These are phyloP conservation scores for Aphidoletes aphidimyza DNA, from an alignment of 2,888 invertebrate species.

Conservation along the genomic window DNA sequence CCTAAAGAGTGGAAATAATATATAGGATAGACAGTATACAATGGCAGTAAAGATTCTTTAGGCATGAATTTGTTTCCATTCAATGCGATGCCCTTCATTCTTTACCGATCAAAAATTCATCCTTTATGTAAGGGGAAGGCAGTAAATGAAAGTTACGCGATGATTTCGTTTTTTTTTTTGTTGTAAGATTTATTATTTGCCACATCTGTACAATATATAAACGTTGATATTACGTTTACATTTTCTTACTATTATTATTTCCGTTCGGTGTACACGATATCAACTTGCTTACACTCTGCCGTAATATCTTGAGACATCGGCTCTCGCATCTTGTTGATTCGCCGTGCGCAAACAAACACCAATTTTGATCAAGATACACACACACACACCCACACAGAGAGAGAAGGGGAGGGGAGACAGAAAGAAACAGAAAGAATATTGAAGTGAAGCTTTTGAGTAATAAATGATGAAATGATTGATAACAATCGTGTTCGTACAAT, in stretches of 20 bases:
- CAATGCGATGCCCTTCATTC: neutral
- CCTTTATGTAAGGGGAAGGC: neutral
- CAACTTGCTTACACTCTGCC: no score
- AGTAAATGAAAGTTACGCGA: slow-evolving; percentile 24
- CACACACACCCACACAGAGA: neutral
- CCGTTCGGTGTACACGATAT: neutral
- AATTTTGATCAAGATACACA: neutral
- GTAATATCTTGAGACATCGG: no score
- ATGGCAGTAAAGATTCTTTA: neutral
- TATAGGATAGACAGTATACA: neutral
- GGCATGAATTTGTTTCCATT: neutral
- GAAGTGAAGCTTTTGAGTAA: slow-evolving; percentile 18
- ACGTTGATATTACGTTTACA: slow-evolving; percentile 8
- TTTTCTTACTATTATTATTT: slow-evolving; percentile 21
- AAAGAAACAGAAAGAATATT: neutral
- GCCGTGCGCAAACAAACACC: neutral
- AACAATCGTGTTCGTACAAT: slow-evolving; percentile 16
- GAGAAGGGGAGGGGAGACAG: neutral
- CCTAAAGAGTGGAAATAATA: no score
- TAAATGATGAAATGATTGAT: slow-evolving; percentile 52
- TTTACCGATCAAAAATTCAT: slow-evolving; percentile 30
- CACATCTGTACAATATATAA: slow-evolving; percentile 41
- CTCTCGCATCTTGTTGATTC: neutral
- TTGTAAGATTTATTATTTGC: slow-evolving; percentile 43
- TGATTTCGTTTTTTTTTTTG: neutral